Percentiles rank a stretch among this genome's conserved stretches.
phyloP scores from a whole-genome alignment of 1,140 invertebrate species.

The Listronotus oregonensis region DNA sequence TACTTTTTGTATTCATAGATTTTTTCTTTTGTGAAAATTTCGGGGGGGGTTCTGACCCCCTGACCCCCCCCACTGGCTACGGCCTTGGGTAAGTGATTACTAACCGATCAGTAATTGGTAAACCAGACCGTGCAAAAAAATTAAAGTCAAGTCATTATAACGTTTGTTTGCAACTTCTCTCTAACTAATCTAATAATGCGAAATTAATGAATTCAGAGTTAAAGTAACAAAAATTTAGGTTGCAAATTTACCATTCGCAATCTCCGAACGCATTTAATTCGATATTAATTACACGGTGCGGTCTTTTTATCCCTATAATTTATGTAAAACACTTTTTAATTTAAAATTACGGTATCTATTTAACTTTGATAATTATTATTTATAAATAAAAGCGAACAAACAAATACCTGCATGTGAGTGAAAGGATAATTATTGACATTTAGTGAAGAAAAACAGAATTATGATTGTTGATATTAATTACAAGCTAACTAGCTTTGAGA shows the following conservation, averaged over 20 bases:
- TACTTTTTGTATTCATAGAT: too few species aligned
- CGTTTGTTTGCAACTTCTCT: too few species aligned
- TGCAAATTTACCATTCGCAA: constrained; percentile 18
- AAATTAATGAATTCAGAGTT: constrained; percentile 24
- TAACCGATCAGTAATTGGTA: too few species aligned
- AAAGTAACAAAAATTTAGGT: constrained; percentile 19
- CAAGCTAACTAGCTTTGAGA: neutral
- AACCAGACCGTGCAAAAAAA: too few species aligned
- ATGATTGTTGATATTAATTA: constrained; percentile 14
- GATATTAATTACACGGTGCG: constrained; percentile 21
- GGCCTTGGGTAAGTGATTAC: too few species aligned
- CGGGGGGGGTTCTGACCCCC: too few species aligned
- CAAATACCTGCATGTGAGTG: constrained; percentile 1
- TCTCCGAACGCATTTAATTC: constrained; percentile 18
- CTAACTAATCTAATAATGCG: constrained; percentile 12
- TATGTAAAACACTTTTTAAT: constrained; percentile 18
- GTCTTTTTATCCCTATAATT: constrained; percentile 21
- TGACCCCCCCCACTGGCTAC: too few species aligned
- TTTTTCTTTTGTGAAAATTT: too few species aligned
- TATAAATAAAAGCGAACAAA: constrained; percentile 7
- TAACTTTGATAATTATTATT: constrained; percentile 13
- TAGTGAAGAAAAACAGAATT: constrained; percentile 11
- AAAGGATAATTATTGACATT: constrained; percentile 20
- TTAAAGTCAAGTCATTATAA: too few species aligned
- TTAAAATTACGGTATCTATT: constrained; percentile 12